Percentiles rank a stretch among this genome's conserved stretches.
These are phyloP conservation scores for Epistrophe grossulariae DNA, from an alignment of 2,888 invertebrate species.

Conservation along the genomic window DNA sequence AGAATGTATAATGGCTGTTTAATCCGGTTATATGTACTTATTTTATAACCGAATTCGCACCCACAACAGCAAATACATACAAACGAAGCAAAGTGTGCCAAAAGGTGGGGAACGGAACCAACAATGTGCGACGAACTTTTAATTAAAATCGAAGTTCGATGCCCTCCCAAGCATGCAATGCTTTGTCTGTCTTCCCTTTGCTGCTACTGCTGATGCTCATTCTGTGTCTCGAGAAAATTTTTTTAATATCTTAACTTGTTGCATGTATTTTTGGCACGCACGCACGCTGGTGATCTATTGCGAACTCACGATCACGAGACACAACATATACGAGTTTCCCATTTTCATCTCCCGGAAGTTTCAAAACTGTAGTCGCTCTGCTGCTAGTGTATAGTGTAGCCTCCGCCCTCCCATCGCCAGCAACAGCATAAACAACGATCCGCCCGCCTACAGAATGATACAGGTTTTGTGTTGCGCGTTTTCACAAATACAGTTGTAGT, in stretches of 20 bases:
- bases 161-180: conserved; percentile 66
- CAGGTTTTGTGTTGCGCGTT: conserved; percentile 46
- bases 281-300: conserved; percentile 70
- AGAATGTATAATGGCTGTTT: conserved; percentile 7
- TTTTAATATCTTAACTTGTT: conserved; percentile 57
- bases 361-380: conserved; percentile 4
- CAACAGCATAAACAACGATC: conserved; percentile 20
- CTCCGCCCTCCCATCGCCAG: background rate
- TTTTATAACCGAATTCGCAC: conserved; percentile 57
- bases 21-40: conserved; percentile 58
- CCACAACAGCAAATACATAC: conserved; percentile 36
- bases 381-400: background rate
- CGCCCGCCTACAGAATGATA: conserved; percentile 63
- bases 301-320: conserved; percentile 67
- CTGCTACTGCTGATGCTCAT: background rate
- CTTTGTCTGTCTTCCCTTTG: conserved; percentile 29
- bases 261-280: conserved; percentile 70
- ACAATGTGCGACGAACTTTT: conserved; percentile 45
- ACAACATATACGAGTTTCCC: conserved; percentile 38
- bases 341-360: conserved; percentile 66
- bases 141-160: conserved; percentile 63
- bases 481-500: conserved; percentile 32
- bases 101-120: conserved; percentile 44
- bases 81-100: conserved; percentile 39
- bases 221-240: conserved; percentile 4